phyloP scores from a whole-genome alignment of 2,113 vertebrate species.

The Macrotis lagotis region DNA sequence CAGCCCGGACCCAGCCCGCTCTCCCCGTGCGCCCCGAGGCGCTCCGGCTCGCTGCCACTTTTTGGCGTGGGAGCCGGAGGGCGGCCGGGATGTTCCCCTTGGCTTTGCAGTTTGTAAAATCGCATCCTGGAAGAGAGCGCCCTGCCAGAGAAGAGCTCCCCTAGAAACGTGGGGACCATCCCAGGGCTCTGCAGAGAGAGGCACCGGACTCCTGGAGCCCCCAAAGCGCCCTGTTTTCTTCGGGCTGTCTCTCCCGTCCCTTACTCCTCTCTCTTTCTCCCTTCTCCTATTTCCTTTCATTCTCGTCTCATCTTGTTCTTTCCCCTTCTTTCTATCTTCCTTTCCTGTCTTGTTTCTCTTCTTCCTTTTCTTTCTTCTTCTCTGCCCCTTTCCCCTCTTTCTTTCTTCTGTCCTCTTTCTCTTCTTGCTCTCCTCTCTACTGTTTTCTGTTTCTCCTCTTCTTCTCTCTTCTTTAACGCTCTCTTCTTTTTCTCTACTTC shows the following conservation, averaged over 20 bases:
- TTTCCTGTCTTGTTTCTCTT: too few relatives aligned
- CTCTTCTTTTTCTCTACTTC: accelerated
- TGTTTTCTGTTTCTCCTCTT: not conserved
- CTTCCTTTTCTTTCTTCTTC: too few relatives aligned
- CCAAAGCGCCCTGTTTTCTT: not conserved
- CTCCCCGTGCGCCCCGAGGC: not conserved
- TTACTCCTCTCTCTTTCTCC: too few relatives aligned
- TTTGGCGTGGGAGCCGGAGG: not conserved
- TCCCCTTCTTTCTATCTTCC: too few relatives aligned
- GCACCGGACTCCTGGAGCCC: not conserved
- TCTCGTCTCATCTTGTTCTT: too few relatives aligned
- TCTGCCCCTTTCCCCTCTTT: too few relatives aligned
- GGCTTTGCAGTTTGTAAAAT: slow-evolving; percentile 55
- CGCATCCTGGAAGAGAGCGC: slow-evolving; percentile 34
- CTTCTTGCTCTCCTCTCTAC: not conserved
- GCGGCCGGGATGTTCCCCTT: slow-evolving; percentile 23
- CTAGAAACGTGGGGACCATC: too few relatives aligned
- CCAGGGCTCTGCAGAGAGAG: not conserved
- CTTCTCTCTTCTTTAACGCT: accelerated
- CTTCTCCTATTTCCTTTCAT: accelerated
- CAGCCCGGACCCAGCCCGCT: too few relatives aligned
- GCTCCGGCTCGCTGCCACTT: slow-evolving; percentile 2
- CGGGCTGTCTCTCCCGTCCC: too few relatives aligned
- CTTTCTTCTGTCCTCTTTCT: too few relatives aligned
- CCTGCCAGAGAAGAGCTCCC: slow-evolving; percentile 49